phyloP scores from a whole-genome alignment of 2,888 invertebrate genomes.

The Periphyllus acericola region DNA sequence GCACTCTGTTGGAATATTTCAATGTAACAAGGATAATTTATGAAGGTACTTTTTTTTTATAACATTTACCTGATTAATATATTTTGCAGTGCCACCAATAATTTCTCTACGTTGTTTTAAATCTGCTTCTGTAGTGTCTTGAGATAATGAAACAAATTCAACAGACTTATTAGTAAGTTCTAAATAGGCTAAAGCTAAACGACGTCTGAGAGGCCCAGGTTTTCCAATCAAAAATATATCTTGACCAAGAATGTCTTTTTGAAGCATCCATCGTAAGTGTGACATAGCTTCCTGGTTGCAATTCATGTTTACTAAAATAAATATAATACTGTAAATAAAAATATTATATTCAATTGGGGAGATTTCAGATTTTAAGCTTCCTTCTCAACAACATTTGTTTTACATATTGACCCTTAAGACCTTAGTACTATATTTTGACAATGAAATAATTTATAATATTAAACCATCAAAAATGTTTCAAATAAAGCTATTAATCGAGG shows the following conservation, averaged over 20 bases:
- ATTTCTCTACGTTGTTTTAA: constrained; percentile 96
- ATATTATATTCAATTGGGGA: too few species aligned
- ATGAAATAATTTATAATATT: too few species aligned
- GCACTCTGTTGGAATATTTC: constrained; percentile 76
- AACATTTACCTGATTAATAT: constrained; percentile 85
- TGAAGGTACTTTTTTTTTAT: background rate
- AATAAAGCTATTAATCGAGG: too few species aligned
- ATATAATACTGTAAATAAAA: constrained; percentile 30
- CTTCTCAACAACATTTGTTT: background rate
- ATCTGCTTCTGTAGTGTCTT: constrained; percentile 97
- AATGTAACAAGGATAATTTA: constrained; percentile 23
- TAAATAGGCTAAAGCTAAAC: constrained; percentile 86
- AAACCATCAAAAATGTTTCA: too few species aligned
- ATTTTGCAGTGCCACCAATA: constrained; percentile 84
- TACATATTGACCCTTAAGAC: background rate
- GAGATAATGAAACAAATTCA: constrained; percentile 91
- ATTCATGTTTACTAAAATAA: constrained; percentile 70
- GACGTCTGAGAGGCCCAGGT: constrained; percentile 85
- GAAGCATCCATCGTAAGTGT: constrained; percentile 95
- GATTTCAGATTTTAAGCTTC: too few species aligned
- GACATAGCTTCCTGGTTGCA: constrained; percentile 79
- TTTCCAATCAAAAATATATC: constrained; percentile 95
- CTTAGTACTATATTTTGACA: background rate
- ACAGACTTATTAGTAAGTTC: constrained; percentile 89
- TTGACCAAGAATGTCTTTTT: constrained; percentile 91